phyloP scores from a whole-genome alignment of 2,113 vertebrate species.

The Dasyprocta punctata region DNA sequence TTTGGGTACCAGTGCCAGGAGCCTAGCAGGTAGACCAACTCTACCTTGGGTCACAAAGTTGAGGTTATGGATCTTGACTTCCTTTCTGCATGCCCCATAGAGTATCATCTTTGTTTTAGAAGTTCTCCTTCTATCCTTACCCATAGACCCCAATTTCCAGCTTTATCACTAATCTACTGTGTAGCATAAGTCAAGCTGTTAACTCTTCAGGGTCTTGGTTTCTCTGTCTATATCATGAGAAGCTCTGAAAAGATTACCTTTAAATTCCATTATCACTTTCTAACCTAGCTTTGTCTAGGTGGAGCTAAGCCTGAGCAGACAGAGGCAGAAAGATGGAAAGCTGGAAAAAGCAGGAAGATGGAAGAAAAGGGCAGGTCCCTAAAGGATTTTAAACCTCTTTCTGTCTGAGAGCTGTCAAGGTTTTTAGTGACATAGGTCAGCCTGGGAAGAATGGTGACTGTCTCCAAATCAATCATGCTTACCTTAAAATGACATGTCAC shows the following conservation, averaged over 20 bases:
- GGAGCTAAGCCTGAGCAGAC: neutral
- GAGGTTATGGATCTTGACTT: neutral
- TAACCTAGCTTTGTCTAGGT: neutral
- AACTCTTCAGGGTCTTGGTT: conserved; percentile 26
- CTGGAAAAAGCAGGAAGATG: neutral
- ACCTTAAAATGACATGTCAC: conserved; percentile 12
- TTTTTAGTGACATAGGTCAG: neutral
- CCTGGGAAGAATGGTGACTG: neutral
- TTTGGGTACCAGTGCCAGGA: neutral
- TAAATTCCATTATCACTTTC: neutral
- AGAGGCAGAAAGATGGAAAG: neutral
- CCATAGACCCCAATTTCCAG: neutral
- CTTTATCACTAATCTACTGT: neutral
- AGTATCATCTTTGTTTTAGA: conserved; percentile 50
- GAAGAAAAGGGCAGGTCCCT: neutral
- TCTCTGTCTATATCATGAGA: neutral
- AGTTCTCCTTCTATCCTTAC: neutral
- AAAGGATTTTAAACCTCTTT: neutral
- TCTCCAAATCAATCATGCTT: conserved; percentile 42
- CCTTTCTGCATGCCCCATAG: neutral
- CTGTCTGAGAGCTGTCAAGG: neutral
- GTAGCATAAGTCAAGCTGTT: neutral
- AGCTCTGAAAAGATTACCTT: conserved; percentile 5
- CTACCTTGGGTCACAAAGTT: conserved; percentile 2
- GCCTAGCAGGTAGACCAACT: neutral